Conservation (phyloP, 92 coral and sea anemone species). For the Zoanthus sociatus region DNA sequence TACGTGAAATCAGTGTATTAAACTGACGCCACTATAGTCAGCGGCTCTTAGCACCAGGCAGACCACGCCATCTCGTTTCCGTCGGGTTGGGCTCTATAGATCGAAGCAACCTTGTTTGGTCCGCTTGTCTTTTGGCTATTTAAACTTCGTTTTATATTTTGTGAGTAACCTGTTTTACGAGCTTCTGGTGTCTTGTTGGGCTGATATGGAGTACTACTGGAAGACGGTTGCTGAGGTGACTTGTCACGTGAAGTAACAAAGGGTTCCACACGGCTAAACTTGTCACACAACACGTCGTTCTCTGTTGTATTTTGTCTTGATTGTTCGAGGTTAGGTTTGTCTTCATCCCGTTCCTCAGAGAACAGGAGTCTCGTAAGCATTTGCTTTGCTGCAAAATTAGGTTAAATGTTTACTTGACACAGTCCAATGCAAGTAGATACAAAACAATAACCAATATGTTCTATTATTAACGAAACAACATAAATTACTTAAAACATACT, state of each 20-base stretch:
- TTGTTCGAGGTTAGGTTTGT: not conserved
- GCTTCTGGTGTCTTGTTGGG: not conserved
- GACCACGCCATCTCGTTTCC: conserved; percentile 43
- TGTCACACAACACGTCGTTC: not conserved
- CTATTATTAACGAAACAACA: too few species aligned
- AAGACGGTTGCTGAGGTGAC: not conserved
- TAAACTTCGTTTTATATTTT: not conserved
- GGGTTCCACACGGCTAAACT: not conserved
- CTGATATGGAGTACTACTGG: not conserved
- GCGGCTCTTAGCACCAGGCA: conserved; percentile 25
- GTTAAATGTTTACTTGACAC: not conserved
- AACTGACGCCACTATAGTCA: not conserved
- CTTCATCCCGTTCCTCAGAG: not conserved
- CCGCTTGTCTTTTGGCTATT: not conserved
- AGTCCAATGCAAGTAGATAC: not conserved
- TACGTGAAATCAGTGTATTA: too few species aligned
- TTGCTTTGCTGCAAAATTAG: conserved; percentile 9
- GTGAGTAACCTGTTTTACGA: not conserved
- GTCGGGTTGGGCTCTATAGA: conserved; percentile 35
- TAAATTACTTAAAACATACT: too few species aligned
- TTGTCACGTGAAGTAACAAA: not conserved
- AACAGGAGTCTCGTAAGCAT: conserved; percentile 9
- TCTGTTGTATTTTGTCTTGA: not conserved
- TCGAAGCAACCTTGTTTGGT: not conserved
- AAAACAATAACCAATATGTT: not conserved